Evolutionary conservation across 2,797 vertebrate species (phyloP).

Genomic region (Parambassis ranga): DNA sequence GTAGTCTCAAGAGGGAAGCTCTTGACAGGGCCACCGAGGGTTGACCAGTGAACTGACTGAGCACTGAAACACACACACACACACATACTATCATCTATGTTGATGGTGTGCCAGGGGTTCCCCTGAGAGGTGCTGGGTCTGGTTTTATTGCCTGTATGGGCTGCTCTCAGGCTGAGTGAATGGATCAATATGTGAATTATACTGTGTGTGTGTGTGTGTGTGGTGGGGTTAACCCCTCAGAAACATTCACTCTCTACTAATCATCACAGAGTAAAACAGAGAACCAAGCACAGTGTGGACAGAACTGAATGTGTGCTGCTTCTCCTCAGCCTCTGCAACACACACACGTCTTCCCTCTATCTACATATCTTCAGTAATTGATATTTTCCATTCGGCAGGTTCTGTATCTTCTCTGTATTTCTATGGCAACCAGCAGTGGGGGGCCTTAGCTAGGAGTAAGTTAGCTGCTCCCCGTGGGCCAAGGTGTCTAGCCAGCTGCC

Average conservation of each 20-base stretch:
- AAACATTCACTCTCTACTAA: slow-evolving; percentile 19
- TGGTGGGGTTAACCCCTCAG: too few species aligned
- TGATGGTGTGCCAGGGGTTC: slow-evolving; percentile 38
- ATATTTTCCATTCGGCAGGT: slow-evolving; percentile 87
- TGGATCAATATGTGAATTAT: slow-evolving; percentile 75
- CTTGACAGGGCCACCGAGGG: slow-evolving; percentile 25
- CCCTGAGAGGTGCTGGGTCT: slow-evolving; percentile 45
- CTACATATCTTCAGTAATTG: slow-evolving; percentile 82
- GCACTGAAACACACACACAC: slow-evolving; percentile 26
- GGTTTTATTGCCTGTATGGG: slow-evolving; percentile 73
- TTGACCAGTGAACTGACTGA: slow-evolving; percentile 58
- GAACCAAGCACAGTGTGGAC: background rate
- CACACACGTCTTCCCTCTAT: slow-evolving; percentile 31
- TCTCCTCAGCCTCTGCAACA: background rate
- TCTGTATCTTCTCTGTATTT: slow-evolving; percentile 82
- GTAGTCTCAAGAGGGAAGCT: slow-evolving; percentile 35
- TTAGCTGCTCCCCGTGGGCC: slow-evolving; percentile 79
- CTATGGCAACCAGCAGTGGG: slow-evolving; percentile 82
- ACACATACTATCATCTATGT: slow-evolving; percentile 13
- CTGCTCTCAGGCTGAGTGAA: slow-evolving; percentile 40
- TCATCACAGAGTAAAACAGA: slow-evolving; percentile 11
- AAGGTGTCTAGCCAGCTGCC: slow-evolving; percentile 54
- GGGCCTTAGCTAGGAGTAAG: slow-evolving; percentile 76
- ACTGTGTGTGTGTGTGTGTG: too few species aligned
- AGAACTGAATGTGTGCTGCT: slow-evolving; percentile 6